Base-by-base conservation (phyloP, 2,888 invertebrate species). In the Papilio demoleus region DNA sequence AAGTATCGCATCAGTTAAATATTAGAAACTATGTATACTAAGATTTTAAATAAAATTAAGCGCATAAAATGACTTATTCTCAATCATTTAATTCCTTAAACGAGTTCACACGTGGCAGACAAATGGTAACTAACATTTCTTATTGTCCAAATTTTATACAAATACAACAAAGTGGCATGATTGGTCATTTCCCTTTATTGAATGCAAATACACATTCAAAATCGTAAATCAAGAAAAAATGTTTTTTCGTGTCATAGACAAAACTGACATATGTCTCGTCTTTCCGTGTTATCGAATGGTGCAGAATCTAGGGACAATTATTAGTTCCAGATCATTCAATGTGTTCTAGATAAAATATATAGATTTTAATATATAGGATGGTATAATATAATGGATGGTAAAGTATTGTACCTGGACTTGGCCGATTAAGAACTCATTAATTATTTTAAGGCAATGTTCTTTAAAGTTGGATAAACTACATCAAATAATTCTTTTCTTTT, bases 81-180 rank as follows among this genome's bases (percentile, higher is more conserved):
- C 47, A 14, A 14, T 24, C 14, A 50, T 53, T 53, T 53, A 31
- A 56, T 24, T 27, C 45, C 45, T 42, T 17, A 31, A 59, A 47
- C 17, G 76, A 68, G 72, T n/a, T n/a, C 75, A 77, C 14, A 75
- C 78, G 79, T 77, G 76, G 77, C 81, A 79, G 80, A 79, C 71
- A 36, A 70, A 42, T 88, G 89, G 89, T 88, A 90, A 88, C 88
- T 87, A 79, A 82, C 73, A 78, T 80, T 78, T 82, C 75, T 85
- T 88, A 88, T 86, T 88, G 88, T 88, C 87, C 81, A 79, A 79
- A 78, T 72, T 78, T 53, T 53, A 47, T 47, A 53, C 22, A 22
- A 47, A 27, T 24, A 24, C 24, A 24, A 24, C 24, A 24, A 24
- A 50, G 24, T 22, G 5, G 50, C 47, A 24, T 27, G 1, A 53